A percentile compares a stretch with the other conserved stretches of the same genome.
These are phyloP conservation scores for Chunga burmeisteri DNA, from an alignment of 2,113 vertebrate genomes.

Conservation along the genomic window DNA sequence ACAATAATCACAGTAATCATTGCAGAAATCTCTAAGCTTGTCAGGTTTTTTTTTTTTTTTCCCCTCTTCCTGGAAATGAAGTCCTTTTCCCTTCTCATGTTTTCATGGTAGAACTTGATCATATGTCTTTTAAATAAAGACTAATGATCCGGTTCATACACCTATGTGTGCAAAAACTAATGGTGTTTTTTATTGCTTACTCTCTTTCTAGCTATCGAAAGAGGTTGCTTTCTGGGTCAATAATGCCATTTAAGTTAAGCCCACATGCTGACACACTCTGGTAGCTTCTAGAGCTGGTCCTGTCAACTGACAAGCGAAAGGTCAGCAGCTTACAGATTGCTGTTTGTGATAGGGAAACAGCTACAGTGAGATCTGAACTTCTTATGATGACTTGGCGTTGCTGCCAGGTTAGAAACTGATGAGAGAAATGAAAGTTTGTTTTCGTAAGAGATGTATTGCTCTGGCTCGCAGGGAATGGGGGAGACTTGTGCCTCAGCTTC, in stretches of 20 bases:
- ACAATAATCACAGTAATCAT: background rate
- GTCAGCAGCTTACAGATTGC: conserved; percentile 50
- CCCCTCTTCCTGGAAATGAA: background rate
- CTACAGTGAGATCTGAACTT: background rate
- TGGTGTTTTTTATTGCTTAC: background rate
- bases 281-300: conserved; percentile 32
- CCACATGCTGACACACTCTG: conserved; percentile 29
- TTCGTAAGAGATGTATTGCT: background rate
- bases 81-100: background rate
- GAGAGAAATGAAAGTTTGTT: background rate
- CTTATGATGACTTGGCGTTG: background rate
- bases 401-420: background rate
- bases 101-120: background rate
- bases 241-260: conserved; percentile 55
- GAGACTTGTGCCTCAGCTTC: background rate
- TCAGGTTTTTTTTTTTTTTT: background rate
- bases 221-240: conserved; percentile 63
- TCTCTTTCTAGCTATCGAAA: background rate
- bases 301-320: conserved; percentile 41
- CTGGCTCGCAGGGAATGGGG: background rate
- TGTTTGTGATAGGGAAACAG: background rate
- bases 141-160: background rate
- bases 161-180: background rate
- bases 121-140: conserved; percentile 14
- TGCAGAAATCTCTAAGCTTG: background rate